phyloP scores from a whole-genome alignment of 2,113 vertebrate genomes.

The Myrmecophaga tridactyla region DNA sequence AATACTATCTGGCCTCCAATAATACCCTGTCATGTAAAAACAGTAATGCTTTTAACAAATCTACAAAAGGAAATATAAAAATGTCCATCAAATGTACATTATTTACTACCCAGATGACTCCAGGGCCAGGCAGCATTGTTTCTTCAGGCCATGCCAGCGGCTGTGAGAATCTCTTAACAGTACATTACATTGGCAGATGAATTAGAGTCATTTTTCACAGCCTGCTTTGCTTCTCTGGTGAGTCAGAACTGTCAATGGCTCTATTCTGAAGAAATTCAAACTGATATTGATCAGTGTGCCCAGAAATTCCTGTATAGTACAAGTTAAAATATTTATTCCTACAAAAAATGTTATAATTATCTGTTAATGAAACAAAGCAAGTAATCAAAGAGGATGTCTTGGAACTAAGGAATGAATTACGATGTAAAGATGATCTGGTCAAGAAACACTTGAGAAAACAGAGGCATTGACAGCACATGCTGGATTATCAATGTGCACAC shows the following conservation, averaged over 20 bases:
- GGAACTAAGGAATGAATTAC: slow-evolving; percentile 94
- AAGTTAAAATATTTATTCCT: slow-evolving; percentile 97
- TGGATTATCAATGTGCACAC: slow-evolving; percentile 94
- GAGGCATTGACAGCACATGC: slow-evolving; percentile 95
- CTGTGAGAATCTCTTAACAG: too few species aligned
- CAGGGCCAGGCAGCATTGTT: too few species aligned
- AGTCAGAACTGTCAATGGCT: slow-evolving; percentile 98
- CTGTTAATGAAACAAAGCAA: slow-evolving; percentile 98
- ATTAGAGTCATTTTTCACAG: slow-evolving; percentile 78
- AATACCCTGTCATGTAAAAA: not conserved
- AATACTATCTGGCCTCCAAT: not conserved
- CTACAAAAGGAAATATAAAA: not conserved
- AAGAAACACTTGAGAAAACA: slow-evolving; percentile 96
- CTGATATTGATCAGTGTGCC: slow-evolving; percentile 98
- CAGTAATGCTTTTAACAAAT: not conserved
- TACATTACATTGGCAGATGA: too few species aligned
- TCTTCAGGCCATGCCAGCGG: too few species aligned
- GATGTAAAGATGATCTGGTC: slow-evolving; percentile 94
- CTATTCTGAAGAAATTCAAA: slow-evolving; percentile 97
- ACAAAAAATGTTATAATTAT: slow-evolving; percentile 96
- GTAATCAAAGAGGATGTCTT: slow-evolving; percentile 96
- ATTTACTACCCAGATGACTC: too few species aligned
- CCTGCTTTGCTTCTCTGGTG: slow-evolving; percentile 97
- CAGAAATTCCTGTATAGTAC: slow-evolving; percentile 98
- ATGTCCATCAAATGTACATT: not conserved